Percentiles rank a stretch among this genome's conserved stretches.
These are phyloP conservation scores for Aplodontia rufa DNA, from an alignment of 2,113 vertebrate species.

Conservation along the genomic window DNA sequence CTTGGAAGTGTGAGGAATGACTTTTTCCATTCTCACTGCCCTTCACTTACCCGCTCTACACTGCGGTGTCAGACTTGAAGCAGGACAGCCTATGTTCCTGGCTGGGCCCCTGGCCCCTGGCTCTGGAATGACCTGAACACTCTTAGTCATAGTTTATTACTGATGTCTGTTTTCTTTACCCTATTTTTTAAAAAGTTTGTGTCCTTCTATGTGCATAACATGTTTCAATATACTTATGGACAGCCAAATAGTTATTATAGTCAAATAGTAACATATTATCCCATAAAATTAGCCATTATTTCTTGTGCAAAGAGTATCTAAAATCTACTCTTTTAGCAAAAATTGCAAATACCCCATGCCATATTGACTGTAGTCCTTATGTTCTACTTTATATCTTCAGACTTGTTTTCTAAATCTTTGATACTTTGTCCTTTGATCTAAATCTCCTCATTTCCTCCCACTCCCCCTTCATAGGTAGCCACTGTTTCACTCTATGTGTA, in stretches of 20 bases:
- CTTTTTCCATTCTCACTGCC: not conserved
- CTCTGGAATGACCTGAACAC: not conserved
- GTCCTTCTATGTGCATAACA: too few species aligned
- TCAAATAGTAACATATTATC: not conserved
- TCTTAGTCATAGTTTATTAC: not conserved
- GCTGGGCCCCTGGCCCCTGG: not conserved
- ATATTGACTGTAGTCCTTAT: not conserved
- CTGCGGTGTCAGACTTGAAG: not conserved
- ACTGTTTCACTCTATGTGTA: not conserved
- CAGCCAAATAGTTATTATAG: not conserved
- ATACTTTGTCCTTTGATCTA: too few species aligned
- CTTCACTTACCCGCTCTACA: not conserved
- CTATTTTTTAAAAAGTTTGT: not conserved
- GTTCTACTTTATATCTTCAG: not conserved
- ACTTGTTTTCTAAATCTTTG: not conserved
- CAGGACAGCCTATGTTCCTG: not conserved
- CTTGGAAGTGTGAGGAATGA: not conserved
- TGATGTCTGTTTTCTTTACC: not conserved
- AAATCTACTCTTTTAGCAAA: not conserved
- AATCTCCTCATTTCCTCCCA: not conserved
- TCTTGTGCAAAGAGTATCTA: not conserved
- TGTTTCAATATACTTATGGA: not conserved
- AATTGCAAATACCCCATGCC: too few species aligned
- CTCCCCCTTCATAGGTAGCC: not conserved
- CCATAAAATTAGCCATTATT: not conserved